Base-by-base conservation (phyloP, 2,113 vertebrate species). In the Glaucomys volans region DNA sequence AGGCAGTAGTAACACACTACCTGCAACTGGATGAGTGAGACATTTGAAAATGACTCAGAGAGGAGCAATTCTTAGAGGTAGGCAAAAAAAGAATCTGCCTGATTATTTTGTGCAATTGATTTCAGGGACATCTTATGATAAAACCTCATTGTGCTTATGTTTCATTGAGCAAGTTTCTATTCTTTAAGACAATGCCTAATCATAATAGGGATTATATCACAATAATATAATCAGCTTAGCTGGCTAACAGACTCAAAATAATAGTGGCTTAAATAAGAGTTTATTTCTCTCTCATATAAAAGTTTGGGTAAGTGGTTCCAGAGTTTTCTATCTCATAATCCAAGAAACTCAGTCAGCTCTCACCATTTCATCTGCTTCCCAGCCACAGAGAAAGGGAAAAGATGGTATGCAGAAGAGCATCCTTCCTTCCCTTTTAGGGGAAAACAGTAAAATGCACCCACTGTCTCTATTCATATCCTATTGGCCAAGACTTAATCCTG, bases 211-310 rank as follows among this genome's bases (percentile, higher is more conserved):
- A 83, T 13, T 77, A 50, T 50, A 95, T 28, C 47, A 71, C 1
- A 72, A 42, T 76, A 72, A 87, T 77, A 66, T 76, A 84, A 86
- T 89, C 66, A 40, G 50, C 37, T 37, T 79, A 80, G 69, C 16
- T 88, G 18, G 32, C 30, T 84, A 87, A 64, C 59, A 81, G 64
- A 57, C 20, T 24, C 54, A 79, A 94, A 92, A 84, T 92, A 94
- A 92, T 4, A 94, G 26, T 88, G 59, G 35, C 35, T 89, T 69
- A 90, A 85, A 54, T 79, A 37, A 32, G 81, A 81, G 28, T 69
- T 86, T 75, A 47, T 95, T 86, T 94, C 26, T 93, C 35, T 88
- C 50, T 96, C 71, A 77, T 83, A 77, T 84, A 87, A 79, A 91
- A 87, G 62, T 72, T 59, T 59, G 64, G 32, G 28, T 74, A 80